A percentile compares a stretch with the other conserved stretches of the same genome.
Conservation (phyloP, 2,797 vertebrate genomes). For the Craterocephalus amniculus region DNA sequence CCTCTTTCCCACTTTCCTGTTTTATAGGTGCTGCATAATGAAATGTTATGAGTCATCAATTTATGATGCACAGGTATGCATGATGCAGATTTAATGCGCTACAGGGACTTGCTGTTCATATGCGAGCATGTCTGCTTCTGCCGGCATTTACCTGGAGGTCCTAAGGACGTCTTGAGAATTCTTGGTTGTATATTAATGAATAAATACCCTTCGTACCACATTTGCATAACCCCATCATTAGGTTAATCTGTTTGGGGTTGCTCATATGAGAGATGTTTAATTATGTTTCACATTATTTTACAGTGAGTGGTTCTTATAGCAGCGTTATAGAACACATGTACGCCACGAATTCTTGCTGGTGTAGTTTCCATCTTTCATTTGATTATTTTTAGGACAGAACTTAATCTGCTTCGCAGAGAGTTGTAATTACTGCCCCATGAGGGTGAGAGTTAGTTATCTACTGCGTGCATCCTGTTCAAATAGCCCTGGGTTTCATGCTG, state of each 20-base stretch:
- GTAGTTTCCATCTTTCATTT: not conserved
- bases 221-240: not conserved
- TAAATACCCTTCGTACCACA: not conserved
- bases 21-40: not conserved
- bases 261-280: not conserved
- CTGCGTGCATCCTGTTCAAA: not conserved
- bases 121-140: constrained; percentile 6
- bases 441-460: not conserved
- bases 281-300: not conserved
- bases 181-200: not conserved
- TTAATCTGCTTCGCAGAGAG: no score
- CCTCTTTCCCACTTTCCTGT: not conserved
- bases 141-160: not conserved
- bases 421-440: no score
- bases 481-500: not conserved
- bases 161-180: not conserved
- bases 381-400: no score
- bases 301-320: not conserved
- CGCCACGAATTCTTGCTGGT: not conserved
- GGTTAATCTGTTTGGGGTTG: not conserved
- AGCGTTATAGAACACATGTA: not conserved
- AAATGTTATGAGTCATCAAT: no score
- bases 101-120: not conserved
- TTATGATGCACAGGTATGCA: not conserved
- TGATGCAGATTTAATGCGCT: constrained; percentile 10